phyloP scores from a whole-genome alignment of 2,113 vertebrate species.

The Pleuronectes platessa region DNA sequence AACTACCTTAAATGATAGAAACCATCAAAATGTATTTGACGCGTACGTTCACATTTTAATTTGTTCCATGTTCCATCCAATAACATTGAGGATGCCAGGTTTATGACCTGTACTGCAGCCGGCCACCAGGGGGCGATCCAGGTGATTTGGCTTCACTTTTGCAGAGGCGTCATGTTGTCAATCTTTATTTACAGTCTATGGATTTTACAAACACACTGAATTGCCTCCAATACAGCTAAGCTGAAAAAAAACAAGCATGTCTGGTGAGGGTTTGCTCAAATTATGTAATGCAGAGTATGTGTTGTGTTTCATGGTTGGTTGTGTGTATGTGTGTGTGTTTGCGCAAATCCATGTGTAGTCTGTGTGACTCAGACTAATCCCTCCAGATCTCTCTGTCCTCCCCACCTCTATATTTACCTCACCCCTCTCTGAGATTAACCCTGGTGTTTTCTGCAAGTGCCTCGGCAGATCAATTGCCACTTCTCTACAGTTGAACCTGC shows the following conservation, averaged over 20 bases:
- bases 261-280: conserved; percentile 3
- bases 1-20: too few relatives aligned
- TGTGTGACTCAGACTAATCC: conserved; percentile 76
- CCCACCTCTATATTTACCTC: conserved; percentile 73
- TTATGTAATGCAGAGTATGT: background rate
- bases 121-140: background rate
- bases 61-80: too few relatives aligned
- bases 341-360: background rate
- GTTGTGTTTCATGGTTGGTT: background rate
- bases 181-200: background rate
- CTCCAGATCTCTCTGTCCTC: conserved; percentile 58
- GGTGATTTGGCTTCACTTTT: too few relatives aligned
- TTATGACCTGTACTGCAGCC: background rate
- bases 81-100: background rate
- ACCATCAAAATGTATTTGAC: too few relatives aligned
- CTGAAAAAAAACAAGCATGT: background rate
- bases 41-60: too few relatives aligned
- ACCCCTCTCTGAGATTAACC: conserved; percentile 66
- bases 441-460: conserved; percentile 55
- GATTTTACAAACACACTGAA: background rate
- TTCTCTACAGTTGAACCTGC: conserved; percentile 42
- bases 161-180: background rate
- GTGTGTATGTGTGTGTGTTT: background rate
- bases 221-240: background rate
- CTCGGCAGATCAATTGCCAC: conserved; percentile 59